A percentile compares a stretch with the other conserved stretches of the same genome.
These are phyloP conservation scores for Chymomyza caudatula DNA, from an alignment of 2,888 invertebrate species.

Conservation along the genomic window DNA sequence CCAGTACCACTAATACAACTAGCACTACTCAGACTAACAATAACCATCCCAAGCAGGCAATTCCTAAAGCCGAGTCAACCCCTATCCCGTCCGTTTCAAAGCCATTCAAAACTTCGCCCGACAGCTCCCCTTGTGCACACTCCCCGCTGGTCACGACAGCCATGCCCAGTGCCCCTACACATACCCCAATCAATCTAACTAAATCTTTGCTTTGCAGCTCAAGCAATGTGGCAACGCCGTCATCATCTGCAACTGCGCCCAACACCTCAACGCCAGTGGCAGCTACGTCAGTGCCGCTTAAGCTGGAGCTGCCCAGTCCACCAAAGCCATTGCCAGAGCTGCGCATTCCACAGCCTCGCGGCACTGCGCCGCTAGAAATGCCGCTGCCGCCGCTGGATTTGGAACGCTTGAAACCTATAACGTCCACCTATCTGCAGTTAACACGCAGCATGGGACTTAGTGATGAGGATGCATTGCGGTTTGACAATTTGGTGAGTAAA, in stretches of 20 bases:
- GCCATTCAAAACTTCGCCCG: conserved; percentile 54
- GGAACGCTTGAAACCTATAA: conserved; percentile 87
- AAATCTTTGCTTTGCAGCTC: conserved; percentile 71
- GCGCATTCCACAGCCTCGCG: conserved; percentile 54
- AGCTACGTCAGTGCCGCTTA: conserved; percentile 36
- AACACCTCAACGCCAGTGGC: conserved; percentile 51
- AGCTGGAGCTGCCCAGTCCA: conserved; percentile 57
- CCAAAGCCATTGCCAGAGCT: conserved; percentile 53
- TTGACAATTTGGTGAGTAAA: conserved; percentile 82
- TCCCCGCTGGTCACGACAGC: conserved; percentile 41
- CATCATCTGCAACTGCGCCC: conserved; percentile 1
- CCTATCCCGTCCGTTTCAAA: conserved; percentile 11
- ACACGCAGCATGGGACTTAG: conserved; percentile 86
- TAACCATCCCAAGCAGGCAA: conserved; percentile 25
- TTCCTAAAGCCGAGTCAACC: conserved; percentile 31
- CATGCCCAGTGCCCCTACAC: conserved; percentile 39
- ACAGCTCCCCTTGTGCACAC: conserved; percentile 39
- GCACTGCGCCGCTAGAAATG: conserved; percentile 28
- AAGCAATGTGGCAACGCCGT: conserved; percentile 38
- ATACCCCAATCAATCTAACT: conserved; percentile 74
- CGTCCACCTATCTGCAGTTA: conserved; percentile 91
- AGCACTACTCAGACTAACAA: conserved; percentile 10
- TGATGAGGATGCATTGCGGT: conserved; percentile 81
- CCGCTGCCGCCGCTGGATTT: conserved; percentile 70
- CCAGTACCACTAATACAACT: conserved; percentile 18